phyloP scores from a whole-genome alignment of 2,888 invertebrate species.

The Limnephilus rhombicus region DNA sequence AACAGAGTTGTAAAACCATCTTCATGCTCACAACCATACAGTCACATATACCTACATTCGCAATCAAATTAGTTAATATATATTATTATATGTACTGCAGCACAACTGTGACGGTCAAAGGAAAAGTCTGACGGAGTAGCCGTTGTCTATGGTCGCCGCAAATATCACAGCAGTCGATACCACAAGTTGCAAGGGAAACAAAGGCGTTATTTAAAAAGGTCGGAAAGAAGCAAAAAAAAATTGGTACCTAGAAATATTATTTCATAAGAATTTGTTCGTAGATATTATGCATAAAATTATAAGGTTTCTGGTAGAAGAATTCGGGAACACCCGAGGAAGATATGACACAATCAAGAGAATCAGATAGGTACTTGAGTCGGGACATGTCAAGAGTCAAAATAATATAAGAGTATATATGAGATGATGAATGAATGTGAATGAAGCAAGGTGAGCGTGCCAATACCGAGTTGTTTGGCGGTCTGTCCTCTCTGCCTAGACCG shows the following conservation, averaged over 20 bases:
- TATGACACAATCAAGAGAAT: no score
- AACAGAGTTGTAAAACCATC: conserved; percentile 4
- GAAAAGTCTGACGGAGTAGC: conserved; percentile 22
- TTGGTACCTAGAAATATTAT: not conserved
- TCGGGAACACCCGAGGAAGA: no score
- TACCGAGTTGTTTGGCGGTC: no score
- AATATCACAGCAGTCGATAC: conserved; percentile 16
- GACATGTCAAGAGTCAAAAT: no score
- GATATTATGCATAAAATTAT: no score
- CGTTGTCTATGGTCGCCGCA: conserved; percentile 23
- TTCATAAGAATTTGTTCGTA: no score
- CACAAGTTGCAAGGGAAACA: not conserved
- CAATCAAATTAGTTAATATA: not conserved
- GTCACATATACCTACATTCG: not conserved
- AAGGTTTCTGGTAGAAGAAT: no score
- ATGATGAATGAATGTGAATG: no score
- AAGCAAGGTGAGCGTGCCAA: no score
- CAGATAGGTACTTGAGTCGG: no score
- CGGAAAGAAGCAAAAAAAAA: not conserved
- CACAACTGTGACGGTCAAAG: conserved; percentile 19
- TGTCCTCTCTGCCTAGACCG: no score
- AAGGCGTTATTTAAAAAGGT: conserved; percentile 7
- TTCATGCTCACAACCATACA: not conserved
- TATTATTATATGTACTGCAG: not conserved
- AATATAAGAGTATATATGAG: no score